Conservation (phyloP, 2,113 vertebrate species). For the Phylloscopus trochilus region DNA sequence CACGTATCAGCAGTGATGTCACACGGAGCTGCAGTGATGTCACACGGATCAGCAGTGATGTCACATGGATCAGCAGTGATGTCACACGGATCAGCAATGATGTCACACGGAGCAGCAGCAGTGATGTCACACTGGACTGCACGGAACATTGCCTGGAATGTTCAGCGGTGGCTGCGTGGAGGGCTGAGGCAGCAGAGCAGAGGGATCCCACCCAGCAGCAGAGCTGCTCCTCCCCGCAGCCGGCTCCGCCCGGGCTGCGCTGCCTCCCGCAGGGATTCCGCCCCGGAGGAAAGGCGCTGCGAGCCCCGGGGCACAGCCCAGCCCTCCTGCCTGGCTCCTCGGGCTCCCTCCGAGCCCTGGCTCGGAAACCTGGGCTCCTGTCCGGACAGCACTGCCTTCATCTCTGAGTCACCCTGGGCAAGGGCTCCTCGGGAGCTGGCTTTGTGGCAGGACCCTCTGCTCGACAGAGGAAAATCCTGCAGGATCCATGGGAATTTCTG, state of each 20-base stretch:
- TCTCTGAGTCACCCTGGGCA: neutral
- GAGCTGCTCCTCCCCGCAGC: no score
- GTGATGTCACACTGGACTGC: neutral
- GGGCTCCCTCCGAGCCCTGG: no score
- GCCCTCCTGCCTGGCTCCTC: neutral
- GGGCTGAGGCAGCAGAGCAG: no score
- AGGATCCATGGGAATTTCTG: neutral
- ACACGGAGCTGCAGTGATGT: no score
- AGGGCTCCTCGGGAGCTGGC: neutral
- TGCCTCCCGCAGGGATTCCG: neutral
- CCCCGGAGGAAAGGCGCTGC: neutral
- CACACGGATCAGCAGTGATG: neutral
- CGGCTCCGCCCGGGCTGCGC: neutral
- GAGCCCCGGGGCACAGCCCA: neutral
- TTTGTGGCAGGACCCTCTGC: neutral
- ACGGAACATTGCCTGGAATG: no score
- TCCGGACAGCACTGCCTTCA: slow-evolving; percentile 18
- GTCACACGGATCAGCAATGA: neutral
- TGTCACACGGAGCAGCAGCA: neutral
- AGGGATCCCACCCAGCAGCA: no score
- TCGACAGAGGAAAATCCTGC: neutral
- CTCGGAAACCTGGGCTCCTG: neutral
- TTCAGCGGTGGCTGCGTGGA: no score
- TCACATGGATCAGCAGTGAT: no score
- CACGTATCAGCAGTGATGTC: no score